Base-by-base conservation (phyloP, 2,888 invertebrate genomes). In the Drosophila conformis region DNA sequence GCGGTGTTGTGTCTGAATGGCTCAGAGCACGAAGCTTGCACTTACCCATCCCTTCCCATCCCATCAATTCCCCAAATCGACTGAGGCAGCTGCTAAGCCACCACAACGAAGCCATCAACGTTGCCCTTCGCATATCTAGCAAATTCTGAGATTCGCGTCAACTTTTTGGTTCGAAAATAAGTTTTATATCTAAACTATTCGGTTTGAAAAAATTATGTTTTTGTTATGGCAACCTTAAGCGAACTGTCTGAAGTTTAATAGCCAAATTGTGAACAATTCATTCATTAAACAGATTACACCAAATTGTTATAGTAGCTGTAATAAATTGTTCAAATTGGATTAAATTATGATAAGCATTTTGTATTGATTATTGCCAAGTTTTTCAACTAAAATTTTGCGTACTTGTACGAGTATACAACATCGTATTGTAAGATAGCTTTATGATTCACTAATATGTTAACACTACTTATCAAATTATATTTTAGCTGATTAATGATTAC, bases 1-100 rank as follows among this genome's bases (percentile, higher is more conserved):
- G 78, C 75, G 85, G 66, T 70, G 61, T 48, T 82, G 67, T 57
- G 68, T 75, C 78, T 73, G 78, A 73, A 78, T 66, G 78, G 76
- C 85, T 78, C 73, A 73, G 69, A 80, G 78, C 68, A 75, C 59
- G 65, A 6, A 35, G 27, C 13, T 27, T 2, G 31, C 25, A 21
- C 40, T 31, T 11, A 27, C n/a, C 15, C 29, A 10, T 1, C 33
- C 36, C n/a, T 27, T 8, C 29, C 48, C 21, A 18, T 1, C 18
- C 11, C 48, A 46, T 33, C 46, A 54, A 46, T 46, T 46, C 35
- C 40, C 27, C 25, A 46, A 62, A 61, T 58, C 40, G 69, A 59
- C 29, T 13, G 42, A n/a, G 56, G 49, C 71, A 53, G 25, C 76
- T 54, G 57, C 57, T 61, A 67, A 67, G 57, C 60, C 70, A 76